Evolutionary conservation across 1,140 invertebrate species (phyloP), one percentile per base, ranked within the genome.

Genomic region (Drosophila oshimai): DNA sequence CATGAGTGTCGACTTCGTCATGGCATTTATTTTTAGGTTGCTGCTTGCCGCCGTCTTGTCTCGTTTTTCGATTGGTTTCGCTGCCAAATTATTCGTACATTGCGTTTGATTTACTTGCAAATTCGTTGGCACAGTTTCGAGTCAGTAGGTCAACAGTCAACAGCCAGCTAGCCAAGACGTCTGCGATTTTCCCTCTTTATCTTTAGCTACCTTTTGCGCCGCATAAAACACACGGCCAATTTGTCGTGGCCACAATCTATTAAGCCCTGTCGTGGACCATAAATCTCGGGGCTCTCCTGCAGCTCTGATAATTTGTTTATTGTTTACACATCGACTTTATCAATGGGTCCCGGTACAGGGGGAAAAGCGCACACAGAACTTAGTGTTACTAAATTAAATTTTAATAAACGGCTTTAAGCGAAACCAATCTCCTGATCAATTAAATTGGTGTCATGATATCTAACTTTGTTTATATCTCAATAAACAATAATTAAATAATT

Each of bases 221-320:
- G 24, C 57, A 47, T 22, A 62, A 45, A 47, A 13, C 41, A 20
- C 33, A 20, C 18, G 57, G 39, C 6, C 77, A 61, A 81, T 81
- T 80, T 81, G 58, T 65, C 49, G 24, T 51, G 29, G 45, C 15
- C 24, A 13, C 61, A 64, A 71, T 28, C 58, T 29, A 49, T 58
- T 68, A 71, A 45, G 68, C 39, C 37, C 28, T n/a, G 46, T 57
- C n/a, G 34, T 20, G 45, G 22, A 13, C 10, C 42, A 74, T 79
- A 74, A 79, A 79, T 79, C 61, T 39, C 29, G 6, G 3, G 28
- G 10, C n/a, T 28, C 17, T 26, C 10, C 4, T 10, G 44, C 12
- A 17, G n/a, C 67, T 37, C 33, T 31, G 67, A 58, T 76, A 58
- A 80, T 68, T 79, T 76, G 54, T 81, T 72, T 61, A 76, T 75